These are phyloP conservation scores for Aphrophora alni DNA, from an alignment of 2,888 invertebrate species.

Conservation along the genomic window DNA sequence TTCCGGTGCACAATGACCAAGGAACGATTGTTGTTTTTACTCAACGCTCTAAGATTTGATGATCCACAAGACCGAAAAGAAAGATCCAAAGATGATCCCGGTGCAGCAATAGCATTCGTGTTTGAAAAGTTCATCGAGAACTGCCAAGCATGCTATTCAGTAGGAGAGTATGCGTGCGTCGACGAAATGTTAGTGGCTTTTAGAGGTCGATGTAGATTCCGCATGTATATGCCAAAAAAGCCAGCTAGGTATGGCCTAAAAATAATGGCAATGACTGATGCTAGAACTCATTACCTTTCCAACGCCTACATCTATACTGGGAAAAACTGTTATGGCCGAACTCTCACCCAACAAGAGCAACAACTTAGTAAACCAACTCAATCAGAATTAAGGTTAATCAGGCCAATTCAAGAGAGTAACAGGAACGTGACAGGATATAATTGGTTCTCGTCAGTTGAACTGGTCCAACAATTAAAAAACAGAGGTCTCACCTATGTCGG, in stretches of 20 bases:
- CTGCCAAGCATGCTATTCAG: neutral
- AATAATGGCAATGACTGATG: conserved; percentile 21
- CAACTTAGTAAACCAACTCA: conserved; percentile 52
- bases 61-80: neutral
- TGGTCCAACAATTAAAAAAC: conserved; percentile 44
- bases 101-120: neutral
- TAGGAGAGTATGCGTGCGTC: no score
- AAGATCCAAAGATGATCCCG: neutral
- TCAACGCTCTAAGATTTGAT: no score
- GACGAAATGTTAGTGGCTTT: conserved; percentile 27
- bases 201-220: neutral
- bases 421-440: conserved; percentile 53
- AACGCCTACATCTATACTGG: conserved; percentile 20
- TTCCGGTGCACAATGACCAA: neutral
- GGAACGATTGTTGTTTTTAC: neutral
- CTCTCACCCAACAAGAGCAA: neutral
- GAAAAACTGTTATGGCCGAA: neutral
- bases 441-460: conserved; percentile 53
- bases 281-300: neutral
- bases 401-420: conserved; percentile 51
- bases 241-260: conserved; percentile 17
- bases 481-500: conserved; percentile 38
- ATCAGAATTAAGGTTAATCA: conserved; percentile 49
- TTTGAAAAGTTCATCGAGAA: conserved; percentile 16
- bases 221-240: conserved; percentile 14